These are phyloP conservation scores for Melospiza georgiana DNA, from an alignment of 2,113 vertebrate genomes.

Conservation along the genomic window DNA sequence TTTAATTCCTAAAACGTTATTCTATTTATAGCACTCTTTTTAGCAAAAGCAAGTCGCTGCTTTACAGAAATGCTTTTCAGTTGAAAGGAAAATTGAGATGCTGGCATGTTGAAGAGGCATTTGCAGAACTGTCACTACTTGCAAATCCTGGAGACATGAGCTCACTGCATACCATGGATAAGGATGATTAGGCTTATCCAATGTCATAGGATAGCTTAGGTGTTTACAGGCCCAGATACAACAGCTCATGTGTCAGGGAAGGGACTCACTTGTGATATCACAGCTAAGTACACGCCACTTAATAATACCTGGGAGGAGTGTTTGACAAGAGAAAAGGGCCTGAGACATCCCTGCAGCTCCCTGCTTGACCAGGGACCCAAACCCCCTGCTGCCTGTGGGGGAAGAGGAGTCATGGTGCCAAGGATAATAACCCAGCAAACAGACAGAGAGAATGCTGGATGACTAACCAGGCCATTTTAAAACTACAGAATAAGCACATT, in stretches of 20 bases:
- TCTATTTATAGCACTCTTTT: neutral
- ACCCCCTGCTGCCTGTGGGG: fast-evolving
- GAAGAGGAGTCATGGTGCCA: neutral
- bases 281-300: neutral
- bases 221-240: constrained; percentile 29
- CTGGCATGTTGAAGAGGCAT: neutral
- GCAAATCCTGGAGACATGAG: constrained; percentile 42
- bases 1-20: neutral
- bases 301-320: neutral
- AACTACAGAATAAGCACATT: neutral
- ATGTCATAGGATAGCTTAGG: constrained; percentile 32
- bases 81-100: neutral
- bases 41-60: neutral
- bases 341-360: neutral
- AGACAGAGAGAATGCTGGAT: neutral
- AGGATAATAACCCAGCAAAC: neutral
- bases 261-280: neutral
- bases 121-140: constrained; percentile 19
- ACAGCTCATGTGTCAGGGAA: constrained; percentile 24
- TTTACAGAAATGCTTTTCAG: neutral
- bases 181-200: constrained; percentile 34
- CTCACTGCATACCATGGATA: constrained; percentile 19
- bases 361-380: neutral
- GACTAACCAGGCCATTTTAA: neutral
- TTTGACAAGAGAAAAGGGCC: neutral